Base-by-base conservation (phyloP, 2,113 vertebrate genomes). In the Sinocyclocheilus rhinocerous region DNA sequence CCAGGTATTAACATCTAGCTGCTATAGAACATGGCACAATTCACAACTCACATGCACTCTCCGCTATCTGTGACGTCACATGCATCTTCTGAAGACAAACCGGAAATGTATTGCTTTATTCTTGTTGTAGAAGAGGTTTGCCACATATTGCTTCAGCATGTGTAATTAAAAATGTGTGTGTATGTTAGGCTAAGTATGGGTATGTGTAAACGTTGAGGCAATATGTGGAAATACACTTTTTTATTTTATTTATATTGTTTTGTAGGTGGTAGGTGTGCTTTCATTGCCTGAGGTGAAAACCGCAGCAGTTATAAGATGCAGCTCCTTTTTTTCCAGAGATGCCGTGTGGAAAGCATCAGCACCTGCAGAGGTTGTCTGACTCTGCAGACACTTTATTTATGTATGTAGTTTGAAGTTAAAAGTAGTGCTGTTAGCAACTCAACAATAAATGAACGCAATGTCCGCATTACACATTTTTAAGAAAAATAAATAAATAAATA, bases 201-300 rank as follows among this genome's bases (percentile, higher is more conserved):
- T 8, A 39, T 22, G 18, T 39, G 69, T 39, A 72, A 70, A 1
- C 2, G 1, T 18, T 20, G 67, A 18, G 16, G 29, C 29, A 70
- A 69, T 33, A 69, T 1, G 16, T 36, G 57, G 20, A 59, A 59
- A 33, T 69, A 36, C 16, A 22, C 0, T 20, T 9, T 18, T 72
- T 20, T 18, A 18, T 4, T 45, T 6, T 13, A 24, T 75, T n/a
- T 24, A 45, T 45, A n/a, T 45, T 13, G 11, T n/a, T 20, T 45
- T 45, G 39, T 45, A 75, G 36, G 18, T 73, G 18, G 70, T 45
- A n/a, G 36, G 20, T 75, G 72, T 45, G 39, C 11, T 75, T 45
- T 75, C 72, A 75, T n/a, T 45, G 72, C 72, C 39, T 45, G 11
- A 75, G 72, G 72, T 45, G 39, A 45, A 75, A 45, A 42, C 39